Conservation (phyloP, 1,140 invertebrate species). For the Diorhabda carinulata region DNA sequence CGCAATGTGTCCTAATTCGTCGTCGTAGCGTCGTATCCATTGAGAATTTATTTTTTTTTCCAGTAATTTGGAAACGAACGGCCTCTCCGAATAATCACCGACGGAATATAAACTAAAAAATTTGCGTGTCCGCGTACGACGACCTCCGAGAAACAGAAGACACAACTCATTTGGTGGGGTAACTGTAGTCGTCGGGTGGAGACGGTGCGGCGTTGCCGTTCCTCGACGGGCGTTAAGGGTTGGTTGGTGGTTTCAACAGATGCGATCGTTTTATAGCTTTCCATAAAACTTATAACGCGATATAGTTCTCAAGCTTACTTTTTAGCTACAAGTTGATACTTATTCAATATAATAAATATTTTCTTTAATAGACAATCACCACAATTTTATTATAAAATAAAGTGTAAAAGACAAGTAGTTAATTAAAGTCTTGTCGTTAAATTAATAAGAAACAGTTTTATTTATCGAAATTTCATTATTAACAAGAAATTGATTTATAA, state of each 20-base stretch:
- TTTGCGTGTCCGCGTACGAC: slow-evolving; percentile 14
- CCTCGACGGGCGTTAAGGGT: not conserved
- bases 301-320: not conserved
- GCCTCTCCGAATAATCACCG: not conserved
- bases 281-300: not conserved
- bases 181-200: slow-evolving; percentile 13
- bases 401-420: too few relatives aligned
- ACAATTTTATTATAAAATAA: too few relatives aligned
- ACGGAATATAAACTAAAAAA: slow-evolving; percentile 1
- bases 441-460: too few relatives aligned
- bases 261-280: not conserved
- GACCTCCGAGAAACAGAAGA: slow-evolving; percentile 6
- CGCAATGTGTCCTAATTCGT: not conserved
- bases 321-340: slow-evolving; percentile 1
- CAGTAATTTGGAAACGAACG: not conserved
- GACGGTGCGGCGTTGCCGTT: slow-evolving; percentile 10
- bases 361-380: too few relatives aligned
- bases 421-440: too few relatives aligned
- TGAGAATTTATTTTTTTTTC: too few relatives aligned
- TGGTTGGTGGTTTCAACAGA: not conserved
- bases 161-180: not conserved
- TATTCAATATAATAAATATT: not conserved
- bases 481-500: too few relatives aligned
- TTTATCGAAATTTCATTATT: too few relatives aligned
- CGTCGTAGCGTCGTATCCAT: too few relatives aligned